These are phyloP conservation scores for Hippolais icterina DNA, from an alignment of 2,113 vertebrate species.

Conservation along the genomic window DNA sequence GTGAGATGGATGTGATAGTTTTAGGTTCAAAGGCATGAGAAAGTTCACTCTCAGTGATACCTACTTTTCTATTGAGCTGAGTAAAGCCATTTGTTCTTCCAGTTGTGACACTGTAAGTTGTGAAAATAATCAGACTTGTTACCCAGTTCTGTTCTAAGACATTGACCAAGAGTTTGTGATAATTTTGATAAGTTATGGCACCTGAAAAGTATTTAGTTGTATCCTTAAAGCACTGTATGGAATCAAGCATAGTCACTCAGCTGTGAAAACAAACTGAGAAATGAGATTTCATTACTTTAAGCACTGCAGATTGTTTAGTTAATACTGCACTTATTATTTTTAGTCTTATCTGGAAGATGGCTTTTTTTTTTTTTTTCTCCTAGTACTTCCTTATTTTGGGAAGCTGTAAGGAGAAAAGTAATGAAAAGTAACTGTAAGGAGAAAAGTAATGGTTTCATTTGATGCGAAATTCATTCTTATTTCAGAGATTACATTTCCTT, in stretches of 20 bases:
- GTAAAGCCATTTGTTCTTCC: neutral
- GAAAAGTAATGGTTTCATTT: neutral
- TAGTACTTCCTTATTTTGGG: neutral
- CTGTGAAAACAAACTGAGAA: constrained; percentile 25
- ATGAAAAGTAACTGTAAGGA: neutral
- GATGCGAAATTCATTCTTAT: neutral
- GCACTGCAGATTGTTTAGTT: neutral
- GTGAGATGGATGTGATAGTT: neutral
- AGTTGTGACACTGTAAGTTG: neutral
- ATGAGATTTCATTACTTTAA: neutral
- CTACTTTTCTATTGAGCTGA: neutral
- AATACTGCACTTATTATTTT: neutral
- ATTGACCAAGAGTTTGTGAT: neutral
- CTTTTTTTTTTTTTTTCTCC: constrained; percentile 5
- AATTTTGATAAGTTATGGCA: neutral
- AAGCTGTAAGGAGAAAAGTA: neutral
- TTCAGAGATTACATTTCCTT: neutral
- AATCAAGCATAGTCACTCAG: neutral
- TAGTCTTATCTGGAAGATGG: neutral
- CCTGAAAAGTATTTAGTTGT: neutral
- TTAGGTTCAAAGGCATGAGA: neutral
- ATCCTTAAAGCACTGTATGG: neutral
- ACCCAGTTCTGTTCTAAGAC: neutral
- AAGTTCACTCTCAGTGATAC: neutral
- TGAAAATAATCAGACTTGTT: neutral